phyloP scores from a whole-genome alignment of 2,888 invertebrate species.

The Leptopilina myrica region DNA sequence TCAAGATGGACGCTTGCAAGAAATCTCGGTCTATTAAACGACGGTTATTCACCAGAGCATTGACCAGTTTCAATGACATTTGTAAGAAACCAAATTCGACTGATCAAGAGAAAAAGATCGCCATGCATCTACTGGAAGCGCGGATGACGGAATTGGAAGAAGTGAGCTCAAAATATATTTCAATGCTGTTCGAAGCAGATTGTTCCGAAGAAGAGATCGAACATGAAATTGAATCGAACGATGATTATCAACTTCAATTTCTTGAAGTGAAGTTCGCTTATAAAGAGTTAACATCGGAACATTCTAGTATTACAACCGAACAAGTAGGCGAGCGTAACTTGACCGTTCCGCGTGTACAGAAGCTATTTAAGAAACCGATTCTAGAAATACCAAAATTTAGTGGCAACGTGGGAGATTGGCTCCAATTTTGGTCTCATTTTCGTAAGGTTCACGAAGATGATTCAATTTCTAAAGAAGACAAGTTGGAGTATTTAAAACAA shows the following conservation, averaged over 20 bases:
- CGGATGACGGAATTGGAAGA: not conserved
- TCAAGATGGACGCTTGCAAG: not conserved
- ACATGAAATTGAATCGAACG: not conserved
- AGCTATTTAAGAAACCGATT: constrained; percentile 49
- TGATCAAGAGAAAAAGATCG: not conserved
- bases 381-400: constrained; percentile 56
- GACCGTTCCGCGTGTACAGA: constrained; percentile 16
- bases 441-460: constrained; percentile 51
- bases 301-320: not conserved
- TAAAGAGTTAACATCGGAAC: not conserved
- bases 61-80: not conserved
- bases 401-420: constrained; percentile 56
- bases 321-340: not conserved
- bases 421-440: constrained; percentile 61
- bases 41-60: not conserved
- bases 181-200: not conserved
- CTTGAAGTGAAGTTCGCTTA: constrained; percentile 3
- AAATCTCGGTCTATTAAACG: not conserved
- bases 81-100: not conserved
- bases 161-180: not conserved
- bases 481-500: constrained; percentile 60
- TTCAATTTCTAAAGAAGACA: constrained; percentile 49
- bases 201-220: not conserved
- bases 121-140: not conserved
- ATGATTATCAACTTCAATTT: constrained; percentile 27